Conservation (phyloP, 2,113 vertebrate species). For the Lepidothrix coronata region DNA sequence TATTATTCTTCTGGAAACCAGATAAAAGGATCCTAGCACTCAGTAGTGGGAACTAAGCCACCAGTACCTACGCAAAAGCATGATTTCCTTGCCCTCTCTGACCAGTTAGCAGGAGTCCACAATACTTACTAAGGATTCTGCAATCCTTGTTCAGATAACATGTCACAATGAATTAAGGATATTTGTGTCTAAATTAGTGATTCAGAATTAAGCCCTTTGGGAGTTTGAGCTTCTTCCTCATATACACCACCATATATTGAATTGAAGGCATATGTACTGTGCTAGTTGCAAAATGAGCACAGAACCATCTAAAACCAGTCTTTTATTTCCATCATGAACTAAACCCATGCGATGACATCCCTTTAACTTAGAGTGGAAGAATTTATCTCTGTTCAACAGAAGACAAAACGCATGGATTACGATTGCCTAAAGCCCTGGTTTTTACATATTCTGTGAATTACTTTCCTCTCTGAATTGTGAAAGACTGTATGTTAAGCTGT, state of each 20-base stretch:
- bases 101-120: not conserved
- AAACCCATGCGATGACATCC: not conserved
- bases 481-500: not conserved
- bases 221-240: not conserved
- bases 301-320: not conserved
- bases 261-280: not conserved
- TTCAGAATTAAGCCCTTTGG: not conserved
- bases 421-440: not conserved
- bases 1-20: not conserved
- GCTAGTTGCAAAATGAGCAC: not conserved
- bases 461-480: not conserved
- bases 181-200: not conserved
- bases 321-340: not conserved
- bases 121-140: not conserved
- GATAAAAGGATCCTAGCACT: not conserved
- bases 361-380: not conserved
- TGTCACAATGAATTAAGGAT: not conserved
- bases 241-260: not conserved
- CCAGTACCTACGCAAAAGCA: not conserved
- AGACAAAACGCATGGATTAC: not conserved
- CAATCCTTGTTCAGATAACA: not conserved
- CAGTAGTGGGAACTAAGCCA: not conserved
- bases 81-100: not conserved
- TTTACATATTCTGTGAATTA: constrained; percentile 5
- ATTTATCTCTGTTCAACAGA: constrained; percentile 32